These are phyloP conservation scores for Hemicrepidius hirtus DNA, from an alignment of 2,888 invertebrate species.

Conservation along the genomic window DNA sequence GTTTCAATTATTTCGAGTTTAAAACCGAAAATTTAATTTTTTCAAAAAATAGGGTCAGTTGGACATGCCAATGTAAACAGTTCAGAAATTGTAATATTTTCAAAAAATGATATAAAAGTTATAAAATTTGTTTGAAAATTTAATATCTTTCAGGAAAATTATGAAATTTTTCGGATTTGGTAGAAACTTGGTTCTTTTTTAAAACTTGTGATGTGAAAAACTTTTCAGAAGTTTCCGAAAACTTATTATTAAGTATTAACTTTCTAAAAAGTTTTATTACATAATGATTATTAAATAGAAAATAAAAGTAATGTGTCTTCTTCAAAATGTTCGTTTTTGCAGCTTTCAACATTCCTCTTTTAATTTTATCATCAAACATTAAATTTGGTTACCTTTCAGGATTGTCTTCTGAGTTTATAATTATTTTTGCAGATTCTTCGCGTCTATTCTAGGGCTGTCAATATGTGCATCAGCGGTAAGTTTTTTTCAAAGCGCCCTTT, in stretches of 20 bases:
- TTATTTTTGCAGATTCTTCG: conserved; percentile 72
- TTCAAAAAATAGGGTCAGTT: not conserved
- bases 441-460: conserved; percentile 72
- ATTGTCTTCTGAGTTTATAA: conserved; percentile 28
- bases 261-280: too few species aligned
- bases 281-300: too few species aligned
- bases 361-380: conserved; percentile 28
- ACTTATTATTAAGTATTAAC: too few species aligned
- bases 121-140: too few species aligned
- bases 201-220: not conserved
- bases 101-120: too few species aligned
- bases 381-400: not conserved
- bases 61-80: too few species aligned
- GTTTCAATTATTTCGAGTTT: not conserved
- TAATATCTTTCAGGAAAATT: too few species aligned
- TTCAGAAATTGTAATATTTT: too few species aligned
- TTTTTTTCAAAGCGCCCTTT: conserved; percentile 54
- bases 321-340: too few species aligned
- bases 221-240: too few species aligned
- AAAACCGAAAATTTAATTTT: not conserved
- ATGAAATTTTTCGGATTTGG: not conserved
- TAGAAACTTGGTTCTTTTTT: not conserved
- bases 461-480: conserved; percentile 73
- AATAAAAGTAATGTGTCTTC: too few species aligned
- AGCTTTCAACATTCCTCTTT: too few species aligned